Evolutionary conservation across 1,140 invertebrate species (phyloP), one percentile per base, ranked within the genome.

Genomic region (Sipha flava): DNA sequence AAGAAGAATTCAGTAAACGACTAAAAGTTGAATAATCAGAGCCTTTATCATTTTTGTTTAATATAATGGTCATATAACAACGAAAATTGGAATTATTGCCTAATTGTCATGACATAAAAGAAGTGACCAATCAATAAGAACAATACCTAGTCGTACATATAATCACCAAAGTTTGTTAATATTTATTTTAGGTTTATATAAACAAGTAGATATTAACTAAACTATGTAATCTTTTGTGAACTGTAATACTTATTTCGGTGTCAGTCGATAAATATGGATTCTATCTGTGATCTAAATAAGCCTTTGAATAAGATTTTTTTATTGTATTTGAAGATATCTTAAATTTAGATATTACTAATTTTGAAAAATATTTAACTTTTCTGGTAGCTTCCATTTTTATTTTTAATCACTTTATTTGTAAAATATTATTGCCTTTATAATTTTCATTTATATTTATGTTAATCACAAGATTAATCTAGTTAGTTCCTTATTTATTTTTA

Each of bases 1-100:
- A 97, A 86, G 91, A 96, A 86, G 93, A 96, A 85, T 96, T 96
- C 86, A 96, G 94, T 84, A 94, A 94, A 88, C 87, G 92, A 84
- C 86, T 94, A 83, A 94, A 94, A 89, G 89, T 91, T 62, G 92
- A 94, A 85, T 94, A 90, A 87, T 40, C 73, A 7, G 62, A 37
- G 26, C n/a, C 31, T 2, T 29, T 70, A 29, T n/a, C 5, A 34
- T 79, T 66, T 23, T 62, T 52, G 14, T 59, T 31, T 26, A 31
- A 57, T 79, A 34, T 73, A 73, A 34, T 75, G 47, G 1, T 75
- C 31, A 54, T 70, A 54, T 73, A 34, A 54, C 70, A 75, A 29
- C 31, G 21, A 34, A 52, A 1, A 75, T 54, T 49, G 31, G 31
- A 18, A 49, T n/a, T n/a, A n/a, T 75, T 34, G 29, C 18, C 16